Evolutionary conservation across 2,113 vertebrate genomes (phyloP).

Genomic region (Spea bombifrons): DNA sequence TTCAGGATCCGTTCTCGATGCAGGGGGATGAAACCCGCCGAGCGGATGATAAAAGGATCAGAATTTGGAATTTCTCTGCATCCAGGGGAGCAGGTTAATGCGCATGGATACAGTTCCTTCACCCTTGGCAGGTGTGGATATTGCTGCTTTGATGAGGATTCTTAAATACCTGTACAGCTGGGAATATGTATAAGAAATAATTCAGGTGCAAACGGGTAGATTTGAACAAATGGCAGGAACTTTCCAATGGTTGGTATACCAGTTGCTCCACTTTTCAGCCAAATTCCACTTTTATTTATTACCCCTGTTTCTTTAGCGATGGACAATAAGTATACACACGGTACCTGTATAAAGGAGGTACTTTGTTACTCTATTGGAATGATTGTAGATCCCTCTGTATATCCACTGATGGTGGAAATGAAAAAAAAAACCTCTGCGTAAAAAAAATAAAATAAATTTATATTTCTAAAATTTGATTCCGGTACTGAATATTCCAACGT

Average conservation of each 20-base stretch:
- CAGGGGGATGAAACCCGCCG: not conserved
- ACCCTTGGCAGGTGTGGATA: not conserved
- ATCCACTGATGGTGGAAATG: not conserved
- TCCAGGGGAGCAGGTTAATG: not conserved
- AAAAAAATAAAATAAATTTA: not conserved
- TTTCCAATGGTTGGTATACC: too few species aligned
- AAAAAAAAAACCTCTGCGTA: not conserved
- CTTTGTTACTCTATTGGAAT: not conserved
- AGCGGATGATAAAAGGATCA: conserved; percentile 1
- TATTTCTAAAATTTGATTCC: too few species aligned
- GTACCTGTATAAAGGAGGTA: not conserved
- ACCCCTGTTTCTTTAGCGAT: not conserved
- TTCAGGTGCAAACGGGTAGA: too few species aligned
- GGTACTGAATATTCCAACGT: too few species aligned
- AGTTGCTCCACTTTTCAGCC: too few species aligned
- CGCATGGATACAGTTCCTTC: not conserved
- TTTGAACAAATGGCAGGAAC: too few species aligned
- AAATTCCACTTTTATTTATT: too few species aligned
- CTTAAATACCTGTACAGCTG: not conserved
- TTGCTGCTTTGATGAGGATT: not conserved
- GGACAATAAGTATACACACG: not conserved
- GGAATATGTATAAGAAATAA: not conserved
- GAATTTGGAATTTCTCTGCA: not conserved
- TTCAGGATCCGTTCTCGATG: not conserved
- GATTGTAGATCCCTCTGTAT: not conserved